phyloP scores from a whole-genome alignment of 2,797 vertebrate genomes.

The Neostethus bicornis region DNA sequence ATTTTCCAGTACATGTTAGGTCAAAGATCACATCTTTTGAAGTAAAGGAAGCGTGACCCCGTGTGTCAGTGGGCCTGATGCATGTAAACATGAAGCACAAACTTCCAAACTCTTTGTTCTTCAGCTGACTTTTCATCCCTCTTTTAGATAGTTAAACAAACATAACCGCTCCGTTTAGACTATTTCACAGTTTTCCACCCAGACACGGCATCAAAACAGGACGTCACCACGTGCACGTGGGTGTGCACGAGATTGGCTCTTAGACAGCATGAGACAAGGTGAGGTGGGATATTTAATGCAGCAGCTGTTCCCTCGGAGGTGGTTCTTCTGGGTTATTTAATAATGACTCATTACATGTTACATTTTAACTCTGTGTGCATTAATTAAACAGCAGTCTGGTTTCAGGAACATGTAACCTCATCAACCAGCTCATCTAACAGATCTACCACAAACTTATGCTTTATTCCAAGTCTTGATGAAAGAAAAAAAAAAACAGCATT shows the following conservation, averaged over 20 bases:
- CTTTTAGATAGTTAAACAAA: constrained; percentile 52
- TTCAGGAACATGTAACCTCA: no score
- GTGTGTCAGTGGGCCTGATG: background rate
- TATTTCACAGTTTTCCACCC: constrained; percentile 47
- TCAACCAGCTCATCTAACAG: no score
- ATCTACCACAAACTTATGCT: no score
- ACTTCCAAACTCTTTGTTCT: constrained; percentile 50
- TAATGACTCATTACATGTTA: no score
- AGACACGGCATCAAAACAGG: constrained; percentile 56
- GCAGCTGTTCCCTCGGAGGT: constrained; percentile 52
- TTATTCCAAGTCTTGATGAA: no score
- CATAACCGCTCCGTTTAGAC: constrained; percentile 41
- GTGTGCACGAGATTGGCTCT: constrained; percentile 2
- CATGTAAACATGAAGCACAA: constrained; percentile 6
- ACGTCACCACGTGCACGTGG: constrained; percentile 22
- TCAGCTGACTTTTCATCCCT: constrained; percentile 43
- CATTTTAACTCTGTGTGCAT: no score
- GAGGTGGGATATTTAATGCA: constrained; percentile 36
- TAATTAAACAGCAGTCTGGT: constrained; percentile 22
- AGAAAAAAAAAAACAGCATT: no score
- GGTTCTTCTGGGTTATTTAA: constrained; percentile 33
- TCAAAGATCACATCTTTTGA: background rate
- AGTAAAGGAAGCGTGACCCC: background rate
- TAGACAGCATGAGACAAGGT: constrained; percentile 17
- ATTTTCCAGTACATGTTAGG: background rate